These are phyloP conservation scores for Vespertilio murinus DNA, from an alignment of 2,797 vertebrate genomes.

Conservation along the genomic window DNA sequence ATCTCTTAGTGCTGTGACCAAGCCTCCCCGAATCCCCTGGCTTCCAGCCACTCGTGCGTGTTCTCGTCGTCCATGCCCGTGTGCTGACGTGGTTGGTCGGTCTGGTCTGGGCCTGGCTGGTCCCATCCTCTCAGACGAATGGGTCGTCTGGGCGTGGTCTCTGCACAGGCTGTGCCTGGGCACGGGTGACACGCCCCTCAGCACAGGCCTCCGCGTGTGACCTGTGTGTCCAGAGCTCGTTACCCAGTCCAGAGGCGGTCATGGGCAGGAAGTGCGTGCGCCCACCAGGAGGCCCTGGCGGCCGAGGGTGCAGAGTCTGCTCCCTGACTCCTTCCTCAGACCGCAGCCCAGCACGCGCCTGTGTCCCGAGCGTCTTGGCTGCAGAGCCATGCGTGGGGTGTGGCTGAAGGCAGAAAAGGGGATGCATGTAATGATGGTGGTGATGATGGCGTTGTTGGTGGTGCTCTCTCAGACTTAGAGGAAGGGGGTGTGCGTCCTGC, in stretches of 20 bases:
- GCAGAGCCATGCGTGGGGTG: background rate
- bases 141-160: accelerated
- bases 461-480: background rate
- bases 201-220: background rate
- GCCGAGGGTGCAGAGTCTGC: accelerated
- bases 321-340: background rate
- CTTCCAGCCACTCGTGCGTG: background rate
- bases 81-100: background rate
- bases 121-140: accelerated
- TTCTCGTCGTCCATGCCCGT: background rate
- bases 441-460: too few relatives aligned
- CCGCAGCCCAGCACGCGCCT: background rate
- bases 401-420: background rate
- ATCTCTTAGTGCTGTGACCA: background rate
- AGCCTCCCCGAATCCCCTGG: too few relatives aligned
- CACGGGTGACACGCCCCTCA: accelerated
- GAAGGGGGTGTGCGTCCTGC: background rate
- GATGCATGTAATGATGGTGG: too few relatives aligned
- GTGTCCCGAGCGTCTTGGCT: background rate
- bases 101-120: too few relatives aligned
- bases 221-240: background rate
- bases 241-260: accelerated
- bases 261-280: accelerated
- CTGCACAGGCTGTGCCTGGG: accelerated
- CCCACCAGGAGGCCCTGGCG: background rate